These are phyloP conservation scores for Hymenopus coronatus DNA, from an alignment of 2,888 invertebrate genomes.

Conservation along the genomic window DNA sequence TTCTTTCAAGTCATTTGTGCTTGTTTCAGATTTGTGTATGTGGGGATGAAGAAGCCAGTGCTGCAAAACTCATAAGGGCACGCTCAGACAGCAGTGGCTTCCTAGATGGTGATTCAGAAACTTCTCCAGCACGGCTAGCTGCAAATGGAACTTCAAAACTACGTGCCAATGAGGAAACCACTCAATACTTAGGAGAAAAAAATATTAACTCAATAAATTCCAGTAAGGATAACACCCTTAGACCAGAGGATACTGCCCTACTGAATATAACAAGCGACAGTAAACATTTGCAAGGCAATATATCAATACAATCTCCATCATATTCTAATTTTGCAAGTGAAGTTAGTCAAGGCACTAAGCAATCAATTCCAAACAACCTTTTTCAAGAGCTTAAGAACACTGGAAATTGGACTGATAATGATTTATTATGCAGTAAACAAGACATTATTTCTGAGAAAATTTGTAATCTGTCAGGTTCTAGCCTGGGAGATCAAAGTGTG, in stretches of 20 bases:
- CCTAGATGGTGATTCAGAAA: constrained; percentile 26
- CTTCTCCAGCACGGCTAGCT: not conserved
- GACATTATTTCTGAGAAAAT: not conserved
- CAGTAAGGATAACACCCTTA: not conserved
- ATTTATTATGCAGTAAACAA: not conserved
- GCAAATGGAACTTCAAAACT: not conserved
- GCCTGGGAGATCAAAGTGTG: not conserved
- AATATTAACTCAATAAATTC: not conserved
- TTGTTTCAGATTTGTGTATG: constrained; percentile 18
- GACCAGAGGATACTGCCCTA: not conserved
- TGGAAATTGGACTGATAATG: not conserved
- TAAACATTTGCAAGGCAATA: not conserved
- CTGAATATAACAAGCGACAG: not conserved
- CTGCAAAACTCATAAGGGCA: constrained; percentile 11
- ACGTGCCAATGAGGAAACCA: not conserved
- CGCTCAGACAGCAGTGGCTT: constrained; percentile 34
- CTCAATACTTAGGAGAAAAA: not conserved
- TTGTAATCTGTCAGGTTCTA: not conserved
- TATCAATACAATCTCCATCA: not conserved
- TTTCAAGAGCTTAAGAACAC: not conserved
- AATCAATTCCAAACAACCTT: not conserved
- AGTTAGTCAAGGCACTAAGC: not conserved
- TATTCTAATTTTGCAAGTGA: not conserved
- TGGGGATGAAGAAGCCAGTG: constrained; percentile 22
- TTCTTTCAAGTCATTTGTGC: not conserved